Percentiles rank a stretch among this genome's conserved stretches.
Evolutionary conservation across 2,888 invertebrate species (phyloP).

Genomic region (Torymus auratus): DNA sequence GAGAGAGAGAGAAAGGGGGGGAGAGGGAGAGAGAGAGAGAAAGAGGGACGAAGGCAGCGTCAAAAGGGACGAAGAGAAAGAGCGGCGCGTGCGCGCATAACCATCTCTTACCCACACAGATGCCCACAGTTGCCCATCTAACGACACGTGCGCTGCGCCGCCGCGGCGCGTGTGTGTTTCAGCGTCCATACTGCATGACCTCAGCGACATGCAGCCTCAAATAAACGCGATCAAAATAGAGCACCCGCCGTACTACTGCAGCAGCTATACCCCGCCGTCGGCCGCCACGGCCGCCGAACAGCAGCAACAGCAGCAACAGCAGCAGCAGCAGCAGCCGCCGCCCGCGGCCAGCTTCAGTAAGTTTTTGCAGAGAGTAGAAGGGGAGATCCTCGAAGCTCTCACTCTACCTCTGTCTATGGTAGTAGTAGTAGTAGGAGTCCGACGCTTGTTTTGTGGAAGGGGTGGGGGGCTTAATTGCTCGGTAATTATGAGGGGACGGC

Average conservation of each 20-base stretch:
- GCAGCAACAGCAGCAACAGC: conserved; percentile 64
- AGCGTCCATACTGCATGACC: conserved; percentile 97
- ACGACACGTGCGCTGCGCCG: conserved; percentile 51
- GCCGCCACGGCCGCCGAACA: conserved; percentile 78
- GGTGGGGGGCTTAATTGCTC: not conserved
- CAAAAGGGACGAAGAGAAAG: conserved; percentile 20
- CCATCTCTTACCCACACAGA: not conserved
- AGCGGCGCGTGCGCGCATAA: conserved; percentile 11
- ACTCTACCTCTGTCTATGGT: no score
- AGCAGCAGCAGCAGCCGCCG: conserved; percentile 66
- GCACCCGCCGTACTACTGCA: conserved; percentile 89
- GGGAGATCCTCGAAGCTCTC: no score
- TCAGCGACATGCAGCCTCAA: conserved; percentile 85
- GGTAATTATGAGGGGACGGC: not conserved
- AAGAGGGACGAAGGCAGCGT: not conserved
- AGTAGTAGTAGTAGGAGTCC: no score
- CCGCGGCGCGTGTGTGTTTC: conserved; percentile 75
- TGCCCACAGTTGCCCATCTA: conserved; percentile 22
- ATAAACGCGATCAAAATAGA: conserved; percentile 89
- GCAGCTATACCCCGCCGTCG: conserved; percentile 86
- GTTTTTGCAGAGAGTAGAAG: conserved; percentile 60
- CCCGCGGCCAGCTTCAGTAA: conserved; percentile 76
- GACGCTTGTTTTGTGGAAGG: no score
- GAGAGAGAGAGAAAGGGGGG: no score
- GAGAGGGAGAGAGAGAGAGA: not conserved